These are phyloP conservation scores for Chymomyza amoena DNA, from an alignment of 2,888 invertebrate genomes.

Conservation along the genomic window DNA sequence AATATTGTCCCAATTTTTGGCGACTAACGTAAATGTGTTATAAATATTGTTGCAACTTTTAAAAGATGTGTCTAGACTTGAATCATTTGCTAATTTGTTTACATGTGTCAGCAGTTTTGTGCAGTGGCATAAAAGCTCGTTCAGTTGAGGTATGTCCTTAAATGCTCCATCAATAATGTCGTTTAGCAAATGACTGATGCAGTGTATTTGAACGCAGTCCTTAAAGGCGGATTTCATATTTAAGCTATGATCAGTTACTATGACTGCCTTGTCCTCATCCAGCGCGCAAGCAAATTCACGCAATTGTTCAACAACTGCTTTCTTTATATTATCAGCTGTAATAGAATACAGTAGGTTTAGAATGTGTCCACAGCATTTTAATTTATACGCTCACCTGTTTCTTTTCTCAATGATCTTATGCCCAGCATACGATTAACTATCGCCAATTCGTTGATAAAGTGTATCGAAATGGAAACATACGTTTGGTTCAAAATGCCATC, in stretches of 20 bases:
- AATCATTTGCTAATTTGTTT: slow-evolving; percentile 17
- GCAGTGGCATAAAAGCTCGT: slow-evolving; percentile 11
- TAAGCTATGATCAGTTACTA: slow-evolving; percentile 11
- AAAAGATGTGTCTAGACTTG: not conserved
- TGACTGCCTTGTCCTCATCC: slow-evolving; percentile 7
- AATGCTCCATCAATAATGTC: slow-evolving; percentile 19
- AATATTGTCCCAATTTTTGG: slow-evolving; percentile 22
- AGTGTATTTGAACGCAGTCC: slow-evolving; percentile 17
- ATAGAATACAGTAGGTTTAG: not conserved
- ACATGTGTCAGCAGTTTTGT: slow-evolving; percentile 22
- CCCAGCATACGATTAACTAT: slow-evolving; percentile 32
- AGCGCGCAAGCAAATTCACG: slow-evolving; percentile 12
- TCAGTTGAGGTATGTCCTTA: slow-evolving; percentile 14
- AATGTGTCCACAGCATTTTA: not conserved
- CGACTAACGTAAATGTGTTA: slow-evolving; percentile 13
- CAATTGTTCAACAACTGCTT: not conserved
- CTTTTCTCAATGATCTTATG: slow-evolving; percentile 22
- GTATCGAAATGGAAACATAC: slow-evolving; percentile 32
- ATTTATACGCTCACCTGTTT: not conserved
- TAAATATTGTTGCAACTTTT: slow-evolving; percentile 19
- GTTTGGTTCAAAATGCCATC: slow-evolving; percentile 27
- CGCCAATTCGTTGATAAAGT: slow-evolving; percentile 33
- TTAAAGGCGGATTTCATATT: slow-evolving; percentile 28
- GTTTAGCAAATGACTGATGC: slow-evolving; percentile 22
- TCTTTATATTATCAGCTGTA: not conserved